Evolutionary conservation across 1,140 invertebrate species (phyloP).

Genomic region (Heliothis subflexa): DNA sequence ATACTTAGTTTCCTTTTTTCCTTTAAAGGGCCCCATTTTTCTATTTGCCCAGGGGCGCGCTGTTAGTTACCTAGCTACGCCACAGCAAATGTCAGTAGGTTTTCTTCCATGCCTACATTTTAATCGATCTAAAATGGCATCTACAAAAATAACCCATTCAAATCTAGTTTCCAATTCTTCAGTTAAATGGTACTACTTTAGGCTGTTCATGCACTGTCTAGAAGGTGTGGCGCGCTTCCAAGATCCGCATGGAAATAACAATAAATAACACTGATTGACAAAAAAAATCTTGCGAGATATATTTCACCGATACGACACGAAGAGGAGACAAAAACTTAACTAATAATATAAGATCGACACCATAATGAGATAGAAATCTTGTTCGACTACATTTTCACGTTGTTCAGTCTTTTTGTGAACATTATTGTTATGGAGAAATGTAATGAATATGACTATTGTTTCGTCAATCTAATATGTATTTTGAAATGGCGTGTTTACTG

Average conservation of each 20-base stretch:
- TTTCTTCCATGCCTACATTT: no score
- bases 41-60: no score
- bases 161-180: no score
- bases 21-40: no score
- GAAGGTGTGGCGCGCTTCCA: neutral
- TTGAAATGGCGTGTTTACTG: neutral
- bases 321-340: neutral
- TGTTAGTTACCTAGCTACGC: no score
- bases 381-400: neutral
- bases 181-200: no score
- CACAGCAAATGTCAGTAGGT: no score
- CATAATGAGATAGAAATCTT: conserved; percentile 7
- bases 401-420: neutral
- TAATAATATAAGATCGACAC: neutral
- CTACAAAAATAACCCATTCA: no score
- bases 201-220: neutral
- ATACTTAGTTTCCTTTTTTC: no score
- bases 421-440: conserved; percentile 32
- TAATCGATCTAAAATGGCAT: no score
- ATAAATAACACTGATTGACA: neutral
- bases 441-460: conserved; percentile 8
- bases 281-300: conserved; percentile 2
- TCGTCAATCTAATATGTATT: neutral
- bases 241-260: conserved; percentile 7
- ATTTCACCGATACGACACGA: neutral